Conservation (phyloP, 1,140 invertebrate genomes). For the Leptonema lineaticorne region DNA sequence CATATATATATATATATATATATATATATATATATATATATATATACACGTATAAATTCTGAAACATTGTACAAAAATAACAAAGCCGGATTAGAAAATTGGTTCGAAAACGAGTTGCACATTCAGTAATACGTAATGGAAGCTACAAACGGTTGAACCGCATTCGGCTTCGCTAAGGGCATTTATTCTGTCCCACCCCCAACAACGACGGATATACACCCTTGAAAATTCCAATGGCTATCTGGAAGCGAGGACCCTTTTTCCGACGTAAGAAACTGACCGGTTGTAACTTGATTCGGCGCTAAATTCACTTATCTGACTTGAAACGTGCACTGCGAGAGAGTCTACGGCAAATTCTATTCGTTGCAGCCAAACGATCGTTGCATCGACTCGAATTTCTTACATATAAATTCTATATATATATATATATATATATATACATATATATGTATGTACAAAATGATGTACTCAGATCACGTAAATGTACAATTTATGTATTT, state of each 20-base stretch:
- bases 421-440: not conserved
- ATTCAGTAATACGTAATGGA: not conserved
- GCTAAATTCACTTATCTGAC: slow-evolving; percentile 38
- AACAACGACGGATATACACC: too few relatives aligned
- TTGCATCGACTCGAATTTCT: too few relatives aligned
- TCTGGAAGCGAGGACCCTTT: not conserved
- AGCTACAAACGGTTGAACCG: not conserved
- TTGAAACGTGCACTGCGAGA: slow-evolving; percentile 12
- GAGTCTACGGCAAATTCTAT: not conserved
- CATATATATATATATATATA: too few relatives aligned
- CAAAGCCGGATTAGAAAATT: not conserved
- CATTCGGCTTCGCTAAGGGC: not conserved
- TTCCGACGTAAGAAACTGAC: not conserved
- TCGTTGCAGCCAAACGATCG: not conserved
- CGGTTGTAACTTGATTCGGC: slow-evolving; percentile 34
- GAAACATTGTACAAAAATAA: too few relatives aligned
- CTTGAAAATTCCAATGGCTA: too few relatives aligned
- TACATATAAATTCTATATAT: too few relatives aligned
- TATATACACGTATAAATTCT: too few relatives aligned
- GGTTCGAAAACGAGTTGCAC: not conserved
- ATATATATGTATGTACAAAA: not conserved
- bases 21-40: too few relatives aligned
- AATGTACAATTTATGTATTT: too few relatives aligned
- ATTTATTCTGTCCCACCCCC: slow-evolving; percentile 3
- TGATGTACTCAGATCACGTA: too few relatives aligned